phyloP scores from a whole-genome alignment of 2,113 vertebrate genomes.

The Syngnathoides biaculeatus region DNA sequence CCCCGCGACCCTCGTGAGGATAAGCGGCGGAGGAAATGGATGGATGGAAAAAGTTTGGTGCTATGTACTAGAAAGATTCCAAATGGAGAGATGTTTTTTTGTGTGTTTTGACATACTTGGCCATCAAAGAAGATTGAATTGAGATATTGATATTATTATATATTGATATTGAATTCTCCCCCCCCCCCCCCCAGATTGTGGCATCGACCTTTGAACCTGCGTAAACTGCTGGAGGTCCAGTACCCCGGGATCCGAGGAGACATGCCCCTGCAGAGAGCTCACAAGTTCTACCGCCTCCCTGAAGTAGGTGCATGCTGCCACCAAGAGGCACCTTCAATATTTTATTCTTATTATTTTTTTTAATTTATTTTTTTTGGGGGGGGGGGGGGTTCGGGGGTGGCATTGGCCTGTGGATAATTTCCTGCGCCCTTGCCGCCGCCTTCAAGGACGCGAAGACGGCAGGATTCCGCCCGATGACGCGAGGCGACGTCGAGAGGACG shows the following conservation, averaged over 20 bases:
- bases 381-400: rapidly evolving
- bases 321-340: conserved; percentile 19
- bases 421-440: not conserved
- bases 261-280: conserved; percentile 87
- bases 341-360: not conserved
- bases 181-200: conserved; percentile 85
- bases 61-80: too few species aligned
- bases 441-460: conserved; percentile 79
- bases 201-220: conserved; percentile 88
- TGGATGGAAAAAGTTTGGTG: too few species aligned
- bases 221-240: conserved; percentile 89
- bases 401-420: not conserved
- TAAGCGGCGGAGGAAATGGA: too few species aligned
- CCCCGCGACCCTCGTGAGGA: too few species aligned
- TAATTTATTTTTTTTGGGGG: not conserved
- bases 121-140: not conserved
- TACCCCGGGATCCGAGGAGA: conserved; percentile 85
- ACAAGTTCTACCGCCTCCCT: conserved; percentile 88
- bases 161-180: too few species aligned
- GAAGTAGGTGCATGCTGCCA: conserved; percentile 77
- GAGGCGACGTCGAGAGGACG: conserved; percentile 74
- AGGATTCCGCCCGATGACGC: conserved; percentile 82
- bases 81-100: too few species aligned
- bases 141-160: not conserved
- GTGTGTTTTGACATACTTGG: too few species aligned